Evolutionary conservation across 2,113 vertebrate species (phyloP), one percentile per base, ranked within the genome.

Genomic region (Vanacampus margaritifer): DNA sequence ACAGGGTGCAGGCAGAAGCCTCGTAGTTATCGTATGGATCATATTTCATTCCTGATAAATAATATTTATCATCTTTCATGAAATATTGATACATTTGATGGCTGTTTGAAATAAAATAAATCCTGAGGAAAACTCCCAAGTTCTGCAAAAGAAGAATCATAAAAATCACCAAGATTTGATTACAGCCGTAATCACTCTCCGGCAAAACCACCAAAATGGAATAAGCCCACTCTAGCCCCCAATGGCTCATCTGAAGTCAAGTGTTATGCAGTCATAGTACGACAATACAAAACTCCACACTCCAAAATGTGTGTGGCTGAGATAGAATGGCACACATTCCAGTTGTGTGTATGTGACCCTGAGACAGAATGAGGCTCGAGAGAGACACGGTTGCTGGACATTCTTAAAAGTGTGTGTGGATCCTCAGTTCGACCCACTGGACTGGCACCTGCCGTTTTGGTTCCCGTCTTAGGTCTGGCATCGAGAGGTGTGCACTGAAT

Each of bases 351-450:
- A 60, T 74, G 46, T 77, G 65, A 89, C 86, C 90, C 88, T 90
- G 90, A 91, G 90, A 86, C 79, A 86, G 81, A 80, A 86, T 79
- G 85, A 84, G 82, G 83, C 76, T 78, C 76, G 37, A 23, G 21
- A 62, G 75, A 46, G 11, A 87, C 77, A 85, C 81, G 81, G 82
- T 78, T 82, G 78, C 65, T 89, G 66, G 70, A 78, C 80, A 84
- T 77, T 84, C 77, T 84, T 76, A 78, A 85, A 79, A 32, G 7
- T 32, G 26, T 5, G 6, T 32, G 3, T 17, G 51, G 51, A 54
- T 5, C 23, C 23, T 54, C 51, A 54, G n/a, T 32, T 28, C 1
- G 69, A 80, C 41, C 43, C 35, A 59, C 16, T 9, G 35, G 59
- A 32, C 54, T 19, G 26, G 26, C 17, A 26, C 54, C 54, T 57